A percentile compares a stretch with the other conserved stretches of the same genome.
Evolutionary conservation across 2,888 invertebrate species (phyloP).

Genomic region (Dinocampus coccinellae): DNA sequence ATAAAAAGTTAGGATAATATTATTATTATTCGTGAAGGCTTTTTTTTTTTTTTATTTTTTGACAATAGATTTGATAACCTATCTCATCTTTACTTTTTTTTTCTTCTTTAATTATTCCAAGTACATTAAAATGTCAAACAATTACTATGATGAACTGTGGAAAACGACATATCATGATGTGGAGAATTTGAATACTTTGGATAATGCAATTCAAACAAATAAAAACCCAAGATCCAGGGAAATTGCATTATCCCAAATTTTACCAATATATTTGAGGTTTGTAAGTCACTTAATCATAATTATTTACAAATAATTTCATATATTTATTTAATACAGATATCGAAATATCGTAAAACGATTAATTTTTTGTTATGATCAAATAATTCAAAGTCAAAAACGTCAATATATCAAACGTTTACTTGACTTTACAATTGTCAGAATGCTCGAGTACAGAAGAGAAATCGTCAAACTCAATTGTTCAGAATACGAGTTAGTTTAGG

Average conservation of each 20-base stretch:
- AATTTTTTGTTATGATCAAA: conserved; percentile 75
- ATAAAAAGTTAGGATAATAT: background rate
- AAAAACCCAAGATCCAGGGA: conserved; percentile 30
- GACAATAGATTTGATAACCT: too few relatives aligned
- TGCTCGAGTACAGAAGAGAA: conserved; percentile 74
- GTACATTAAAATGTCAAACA: conserved; percentile 51
- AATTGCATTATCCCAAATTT: conserved; percentile 42
- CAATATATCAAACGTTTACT: conserved; percentile 73
- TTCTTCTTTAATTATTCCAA: conserved; percentile 11
- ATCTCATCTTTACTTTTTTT: background rate
- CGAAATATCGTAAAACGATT: conserved; percentile 62
- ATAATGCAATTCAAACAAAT: conserved; percentile 43
- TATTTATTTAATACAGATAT: conserved; percentile 51
- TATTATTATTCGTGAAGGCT: too few relatives aligned
- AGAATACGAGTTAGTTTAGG: conserved; percentile 67
- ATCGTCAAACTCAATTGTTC: conserved; percentile 73
- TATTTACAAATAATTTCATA: background rate
- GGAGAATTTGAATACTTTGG: conserved; percentile 51
- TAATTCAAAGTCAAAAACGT: conserved; percentile 75
- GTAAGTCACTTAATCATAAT: background rate
- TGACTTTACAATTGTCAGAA: conserved; percentile 73
- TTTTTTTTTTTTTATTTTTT: too few relatives aligned
- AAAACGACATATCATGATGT: conserved; percentile 51
- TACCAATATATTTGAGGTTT: conserved; percentile 57
- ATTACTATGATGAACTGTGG: conserved; percentile 57